phyloP scores from a whole-genome alignment of 2,888 invertebrate genomes.

The Masnerella sp. region DNA sequence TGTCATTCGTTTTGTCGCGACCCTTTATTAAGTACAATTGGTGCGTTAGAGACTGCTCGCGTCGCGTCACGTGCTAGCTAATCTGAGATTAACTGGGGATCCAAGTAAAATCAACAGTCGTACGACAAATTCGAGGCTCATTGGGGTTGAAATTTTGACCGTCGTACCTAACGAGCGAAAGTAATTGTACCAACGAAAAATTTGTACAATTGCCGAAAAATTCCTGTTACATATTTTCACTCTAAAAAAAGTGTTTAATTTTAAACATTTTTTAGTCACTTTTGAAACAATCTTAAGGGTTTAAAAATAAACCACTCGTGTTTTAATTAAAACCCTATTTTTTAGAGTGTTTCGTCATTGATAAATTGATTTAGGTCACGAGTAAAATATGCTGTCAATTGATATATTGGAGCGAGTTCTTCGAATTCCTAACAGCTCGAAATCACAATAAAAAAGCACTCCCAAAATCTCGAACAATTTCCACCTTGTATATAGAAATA shows the following conservation, averaged over 20 bases:
- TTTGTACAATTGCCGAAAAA: too few species aligned
- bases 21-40: slow-evolving; percentile 61
- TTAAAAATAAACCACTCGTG: slow-evolving; percentile 37
- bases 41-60: slow-evolving; percentile 38
- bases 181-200: slow-evolving; percentile 59
- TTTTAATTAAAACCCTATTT: too few species aligned
- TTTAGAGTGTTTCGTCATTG: too few species aligned
- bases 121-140: slow-evolving; percentile 59
- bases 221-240: too few species aligned
- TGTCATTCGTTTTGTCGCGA: slow-evolving; percentile 67
- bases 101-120: slow-evolving; percentile 63
- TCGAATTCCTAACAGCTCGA: too few species aligned
- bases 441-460: too few species aligned
- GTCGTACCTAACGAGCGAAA: slow-evolving; percentile 60
- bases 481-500: too few species aligned
- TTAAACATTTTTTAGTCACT: too few species aligned
- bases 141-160: slow-evolving; percentile 58
- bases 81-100: slow-evolving; percentile 64
- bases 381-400: too few species aligned
- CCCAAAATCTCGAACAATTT: too few species aligned
- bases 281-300: slow-evolving; percentile 45
- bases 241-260: too few species aligned
- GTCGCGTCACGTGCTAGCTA: slow-evolving; percentile 64
- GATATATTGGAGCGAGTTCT: too few species aligned
- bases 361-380: slow-evolving; percentile 46